Conservation (phyloP, 1,140 invertebrate genomes). For the Trichoplusia ni region DNA sequence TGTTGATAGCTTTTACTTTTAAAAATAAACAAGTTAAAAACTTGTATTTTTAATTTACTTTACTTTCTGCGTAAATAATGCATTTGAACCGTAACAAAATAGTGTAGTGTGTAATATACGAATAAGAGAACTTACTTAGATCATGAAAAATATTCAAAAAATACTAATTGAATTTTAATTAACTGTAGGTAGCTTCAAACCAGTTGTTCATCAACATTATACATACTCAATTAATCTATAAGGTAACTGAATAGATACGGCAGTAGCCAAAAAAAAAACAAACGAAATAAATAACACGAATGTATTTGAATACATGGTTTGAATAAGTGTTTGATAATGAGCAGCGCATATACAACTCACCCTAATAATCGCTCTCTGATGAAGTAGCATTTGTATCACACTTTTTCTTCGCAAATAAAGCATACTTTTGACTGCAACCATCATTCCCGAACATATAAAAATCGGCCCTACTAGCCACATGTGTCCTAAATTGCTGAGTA, state of each 20-base stretch:
- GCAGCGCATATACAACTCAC: too few species aligned
- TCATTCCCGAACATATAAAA: conserved; percentile 86
- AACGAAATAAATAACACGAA: too few species aligned
- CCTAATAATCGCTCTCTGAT: conserved; percentile 84
- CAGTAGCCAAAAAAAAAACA: too few species aligned
- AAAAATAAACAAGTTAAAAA: not conserved
- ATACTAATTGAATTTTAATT: too few species aligned
- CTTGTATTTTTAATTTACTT: not conserved
- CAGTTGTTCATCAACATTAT: too few species aligned
- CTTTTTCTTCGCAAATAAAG: conserved; percentile 85
- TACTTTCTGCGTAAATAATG: not conserved
- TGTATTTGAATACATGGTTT: too few species aligned
- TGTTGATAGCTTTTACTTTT: not conserved
- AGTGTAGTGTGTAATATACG: not conserved
- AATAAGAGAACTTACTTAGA: too few species aligned
- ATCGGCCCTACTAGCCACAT: conserved; percentile 87
- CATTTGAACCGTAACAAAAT: not conserved
- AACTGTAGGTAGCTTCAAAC: too few species aligned
- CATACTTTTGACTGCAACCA: conserved; percentile 87
- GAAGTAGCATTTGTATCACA: conserved; percentile 85
- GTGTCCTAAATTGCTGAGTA: conserved; percentile 84
- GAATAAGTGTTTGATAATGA: too few species aligned
- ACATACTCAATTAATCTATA: too few species aligned
- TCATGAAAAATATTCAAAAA: too few species aligned
- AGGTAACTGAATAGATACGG: too few species aligned